Evolutionary conservation across 64 coral and sea anemone species (phyloP), one percentile per base, ranked within the genome.

Genomic region (Exaiptasia diaphana): DNA sequence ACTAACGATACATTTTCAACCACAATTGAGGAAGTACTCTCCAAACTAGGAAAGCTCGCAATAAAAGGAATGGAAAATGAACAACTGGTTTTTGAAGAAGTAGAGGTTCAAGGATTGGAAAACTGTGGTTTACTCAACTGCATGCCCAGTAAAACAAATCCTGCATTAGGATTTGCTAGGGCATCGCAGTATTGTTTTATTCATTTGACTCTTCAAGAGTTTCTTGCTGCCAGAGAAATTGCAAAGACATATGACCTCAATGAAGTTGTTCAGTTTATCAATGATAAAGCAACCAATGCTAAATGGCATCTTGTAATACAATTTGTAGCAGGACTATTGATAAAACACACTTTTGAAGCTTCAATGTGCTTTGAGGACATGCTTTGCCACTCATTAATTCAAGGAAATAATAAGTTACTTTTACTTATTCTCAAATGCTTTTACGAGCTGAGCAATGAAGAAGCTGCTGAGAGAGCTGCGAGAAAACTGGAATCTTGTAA

Each of bases 51-150:
- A 22, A 41, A 17, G 41, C 26, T 90, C 41, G 87, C 87, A 17
- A 34, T 45, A 44, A 53, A 18, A 40, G 73, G 78, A 67, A 64
- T 90, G 18, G 38, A 82, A 38, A 48, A 31, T 31, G 39, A 42
- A 23, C 69, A 70, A 82, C 29, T 89, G 6, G 42, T 89, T 20
- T 89, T 89, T 74, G 77, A 61, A 18, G 58, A 50, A 42, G 20
- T 42, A 53, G 68, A 90, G 55, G 58, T 90, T 5, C 24, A 33
- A 37, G 69, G 57, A 39, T 46, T 90, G 35, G 69, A 82, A n/a
- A 55, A 75, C 27, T 82, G 87, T 62, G 87, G 87, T 13, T 36
- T 90, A 26, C 24, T 90, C n/a, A 30, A 68, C 46, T 64, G 53
- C 5, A 76, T 90, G 57, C 87, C 78, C 38, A 34, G 41, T 38